Evolutionary conservation across 2,888 invertebrate genomes (phyloP).

Genomic region (Endomychus coccineus): DNA sequence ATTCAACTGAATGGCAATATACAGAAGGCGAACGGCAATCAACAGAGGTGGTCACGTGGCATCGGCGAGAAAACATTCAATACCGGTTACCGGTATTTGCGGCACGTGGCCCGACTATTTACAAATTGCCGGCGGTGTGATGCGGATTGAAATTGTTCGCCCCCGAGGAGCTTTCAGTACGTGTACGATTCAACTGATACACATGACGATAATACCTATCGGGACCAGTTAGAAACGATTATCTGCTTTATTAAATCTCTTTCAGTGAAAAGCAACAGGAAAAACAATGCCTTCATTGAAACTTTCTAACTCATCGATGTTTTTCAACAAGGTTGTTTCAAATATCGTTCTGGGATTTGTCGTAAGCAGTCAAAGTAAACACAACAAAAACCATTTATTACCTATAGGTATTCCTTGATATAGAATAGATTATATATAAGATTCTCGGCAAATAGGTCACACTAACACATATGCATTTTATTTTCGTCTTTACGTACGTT

Average conservation of each 20-base stretch:
- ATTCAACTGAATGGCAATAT: too few relatives aligned
- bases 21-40: slow-evolving; percentile 16
- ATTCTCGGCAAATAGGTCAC: too few relatives aligned
- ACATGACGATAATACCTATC: slow-evolving; percentile 10
- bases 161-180: slow-evolving; percentile 16
- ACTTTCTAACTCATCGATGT: too few relatives aligned
- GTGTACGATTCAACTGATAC: slow-evolving; percentile 8
- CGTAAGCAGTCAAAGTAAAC: too few relatives aligned
- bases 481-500: too few relatives aligned
- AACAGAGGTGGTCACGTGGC: slow-evolving; percentile 35
- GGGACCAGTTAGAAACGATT: slow-evolving; percentile 14
- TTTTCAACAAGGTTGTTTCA: too few relatives aligned
- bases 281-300: too few relatives aligned
- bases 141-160: slow-evolving; percentile 30
- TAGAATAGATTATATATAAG: too few relatives aligned
- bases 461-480: too few relatives aligned
- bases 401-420: too few relatives aligned
- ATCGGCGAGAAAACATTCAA: slow-evolving; percentile 43
- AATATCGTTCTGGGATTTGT: too few relatives aligned
- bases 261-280: slow-evolving; percentile 4
- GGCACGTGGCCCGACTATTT: slow-evolving; percentile 42
- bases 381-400: too few relatives aligned
- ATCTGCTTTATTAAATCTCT: slow-evolving; percentile 16
- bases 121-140: slow-evolving; percentile 42
- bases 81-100: slow-evolving; percentile 36